Evolutionary conservation across 2,797 vertebrate species (phyloP), one percentile per base, ranked within the genome.

Genomic region (Amazona ochrocephala): DNA sequence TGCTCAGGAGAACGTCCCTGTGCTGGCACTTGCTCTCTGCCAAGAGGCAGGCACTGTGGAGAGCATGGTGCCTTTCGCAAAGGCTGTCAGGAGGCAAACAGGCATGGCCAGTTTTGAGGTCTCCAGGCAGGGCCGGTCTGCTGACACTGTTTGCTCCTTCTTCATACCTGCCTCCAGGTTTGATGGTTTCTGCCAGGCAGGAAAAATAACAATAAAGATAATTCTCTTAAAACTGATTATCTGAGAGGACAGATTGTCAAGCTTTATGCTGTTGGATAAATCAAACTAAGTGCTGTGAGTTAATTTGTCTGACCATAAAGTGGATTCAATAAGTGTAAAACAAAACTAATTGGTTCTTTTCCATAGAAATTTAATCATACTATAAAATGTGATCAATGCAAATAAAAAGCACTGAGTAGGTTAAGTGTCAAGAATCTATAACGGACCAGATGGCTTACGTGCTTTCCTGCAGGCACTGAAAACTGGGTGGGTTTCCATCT

Each of bases 281-380:
- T 98, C 97, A 97, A 78, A 91, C 96, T 97, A 97, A 98, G 91
- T 94, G 96, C 96, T 60, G 92, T 94, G 94, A 97, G 98, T 98
- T 98, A 97, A 98, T 98, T 98, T 97, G 96, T 96, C 97, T 96
- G 97, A 97, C 98, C 96, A 94, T 98, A 98, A 98, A 98, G 95
- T 90, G 92, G 97, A 97, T 98, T 98, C 98, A 96, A 95, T 98
- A 97, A 97, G 95, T 98, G 96, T 98, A 98, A 98, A 98, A 97
- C 97, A 98, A 98, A 98, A 97, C 98, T 98, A 98, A 98, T 98
- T 98, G 97, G 96, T 97, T 98, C 95, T 96, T 94, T 98, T 97
- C 97, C 96, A 96, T 98, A 98, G 97, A 98, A 97, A 97, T 97
- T 97, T 98, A 98, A 98, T 98, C 97, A 98, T 97, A 98, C 96